A percentile compares a stretch with the other conserved stretches of the same genome.
Conservation (phyloP, 2,797 vertebrate species). For the Chelidonichthys spinosus region DNA sequence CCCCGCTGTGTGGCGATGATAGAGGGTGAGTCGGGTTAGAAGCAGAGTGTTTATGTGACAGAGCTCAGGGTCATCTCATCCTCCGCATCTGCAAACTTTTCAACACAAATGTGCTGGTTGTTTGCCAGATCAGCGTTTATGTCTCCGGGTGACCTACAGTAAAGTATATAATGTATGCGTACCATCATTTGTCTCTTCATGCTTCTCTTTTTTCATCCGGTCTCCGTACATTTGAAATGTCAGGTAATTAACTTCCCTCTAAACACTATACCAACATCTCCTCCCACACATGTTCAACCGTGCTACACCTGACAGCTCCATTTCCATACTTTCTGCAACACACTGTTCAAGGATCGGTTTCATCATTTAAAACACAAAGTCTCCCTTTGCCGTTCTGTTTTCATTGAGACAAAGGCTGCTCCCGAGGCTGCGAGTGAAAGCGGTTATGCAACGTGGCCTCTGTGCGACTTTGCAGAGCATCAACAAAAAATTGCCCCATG, state of each 20-base stretch:
- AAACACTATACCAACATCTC: constrained; percentile 20
- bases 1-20: constrained; percentile 60
- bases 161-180: background rate
- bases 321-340: background rate
- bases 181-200: constrained; percentile 10
- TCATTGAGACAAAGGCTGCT: constrained; percentile 11
- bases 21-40: constrained; percentile 57
- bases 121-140: constrained; percentile 36
- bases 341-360: no score
- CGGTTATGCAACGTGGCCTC: constrained; percentile 42
- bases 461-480: constrained; percentile 44
- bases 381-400: background rate
- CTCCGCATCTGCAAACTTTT: constrained; percentile 41
- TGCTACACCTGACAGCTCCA: background rate
- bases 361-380: no score
- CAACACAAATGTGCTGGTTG: background rate
- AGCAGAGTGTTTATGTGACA: constrained; percentile 60
- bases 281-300: constrained; percentile 26
- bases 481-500: constrained; percentile 5
- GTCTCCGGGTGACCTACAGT: constrained; percentile 32
- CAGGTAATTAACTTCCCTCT: constrained; percentile 25
- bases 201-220: constrained; percentile 8
- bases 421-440: constrained; percentile 14
- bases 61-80: constrained; percentile 54
- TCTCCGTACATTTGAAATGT: constrained; percentile 31